These are phyloP conservation scores for Hippocampus mohnikei DNA, from an alignment of 2,113 vertebrate species.

Conservation along the genomic window DNA sequence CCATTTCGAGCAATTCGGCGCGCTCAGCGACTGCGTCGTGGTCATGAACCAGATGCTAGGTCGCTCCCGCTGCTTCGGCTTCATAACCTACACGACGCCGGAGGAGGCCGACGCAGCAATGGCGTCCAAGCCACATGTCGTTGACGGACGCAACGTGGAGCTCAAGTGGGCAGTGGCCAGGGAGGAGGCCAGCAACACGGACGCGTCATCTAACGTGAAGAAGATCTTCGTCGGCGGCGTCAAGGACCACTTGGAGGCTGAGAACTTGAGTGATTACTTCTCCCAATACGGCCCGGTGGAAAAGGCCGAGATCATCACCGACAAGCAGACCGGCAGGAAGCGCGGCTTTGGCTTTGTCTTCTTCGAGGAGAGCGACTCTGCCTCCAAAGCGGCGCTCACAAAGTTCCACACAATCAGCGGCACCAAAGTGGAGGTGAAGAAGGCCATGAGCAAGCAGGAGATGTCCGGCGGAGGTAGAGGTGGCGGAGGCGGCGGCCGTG, in stretches of 20 bases:
- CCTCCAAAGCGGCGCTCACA: constrained; percentile 88
- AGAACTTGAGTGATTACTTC: constrained; percentile 88
- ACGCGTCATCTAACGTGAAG: constrained; percentile 94
- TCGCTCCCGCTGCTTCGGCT: constrained; percentile 88
- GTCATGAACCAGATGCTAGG: constrained; percentile 68
- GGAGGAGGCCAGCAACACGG: constrained; percentile 87
- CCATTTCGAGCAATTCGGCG: constrained; percentile 90
- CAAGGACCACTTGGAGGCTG: constrained; percentile 87
- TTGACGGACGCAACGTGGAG: constrained; percentile 90
- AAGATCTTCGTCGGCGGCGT: constrained; percentile 96
- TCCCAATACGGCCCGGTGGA: constrained; percentile 89
- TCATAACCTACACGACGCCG: constrained; percentile 88
- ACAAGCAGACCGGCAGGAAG: constrained; percentile 93
- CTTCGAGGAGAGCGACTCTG: constrained; percentile 90
- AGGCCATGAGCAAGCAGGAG: constrained; percentile 88
- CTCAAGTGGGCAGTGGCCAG: constrained; percentile 89
- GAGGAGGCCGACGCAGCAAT: constrained; percentile 93
- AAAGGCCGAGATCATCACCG: constrained; percentile 93
- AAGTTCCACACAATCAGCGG: constrained; percentile 90
- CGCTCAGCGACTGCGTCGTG: constrained; percentile 64
- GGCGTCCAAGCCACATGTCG: constrained; percentile 88
- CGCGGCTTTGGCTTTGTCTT: constrained; percentile 95
- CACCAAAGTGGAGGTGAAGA: constrained; percentile 91
- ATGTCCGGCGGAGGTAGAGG: constrained; percentile 63
- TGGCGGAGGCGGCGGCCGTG: constrained; percentile 68